Percentiles rank a stretch among this genome's conserved stretches.
Conservation (phyloP, 2,888 invertebrate genomes). For the Syrista parreyssii region DNA sequence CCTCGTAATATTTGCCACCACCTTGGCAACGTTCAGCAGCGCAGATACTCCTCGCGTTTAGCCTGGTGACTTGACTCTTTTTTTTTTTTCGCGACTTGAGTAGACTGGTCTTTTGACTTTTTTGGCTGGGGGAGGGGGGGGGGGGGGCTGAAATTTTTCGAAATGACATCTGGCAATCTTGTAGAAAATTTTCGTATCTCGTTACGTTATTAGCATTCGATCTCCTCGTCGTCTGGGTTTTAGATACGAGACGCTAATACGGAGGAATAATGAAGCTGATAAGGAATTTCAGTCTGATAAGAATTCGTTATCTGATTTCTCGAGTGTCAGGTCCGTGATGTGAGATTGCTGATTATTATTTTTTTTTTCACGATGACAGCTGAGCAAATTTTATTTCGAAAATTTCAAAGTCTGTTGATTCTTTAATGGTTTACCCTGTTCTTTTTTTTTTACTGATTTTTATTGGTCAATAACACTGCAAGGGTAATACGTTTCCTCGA, state of each 20-base stretch:
- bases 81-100: slow-evolving; percentile 45
- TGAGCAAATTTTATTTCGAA: background rate
- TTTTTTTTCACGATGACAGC: slow-evolving; percentile 9
- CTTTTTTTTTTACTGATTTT: background rate
- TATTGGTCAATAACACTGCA: background rate
- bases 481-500: slow-evolving; percentile 7
- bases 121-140: too few species aligned
- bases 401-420: background rate
- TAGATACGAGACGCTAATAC: too few species aligned
- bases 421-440: background rate
- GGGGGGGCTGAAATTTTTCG: background rate
- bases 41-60: slow-evolving; percentile 14
- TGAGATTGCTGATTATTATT: background rate
- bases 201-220: background rate
- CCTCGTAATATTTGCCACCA: slow-evolving; percentile 58
- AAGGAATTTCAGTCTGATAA: background rate
- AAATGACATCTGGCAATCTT: background rate
- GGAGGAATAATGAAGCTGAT: too few species aligned
- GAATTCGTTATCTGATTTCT: background rate
- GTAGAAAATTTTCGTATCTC: background rate
- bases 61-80: background rate
- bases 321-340: background rate
- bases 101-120: slow-evolving; percentile 16
- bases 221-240: background rate
- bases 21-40: slow-evolving; percentile 31